Conservation (phyloP, 2,797 vertebrate species). For the Atherinosoma microstoma region DNA sequence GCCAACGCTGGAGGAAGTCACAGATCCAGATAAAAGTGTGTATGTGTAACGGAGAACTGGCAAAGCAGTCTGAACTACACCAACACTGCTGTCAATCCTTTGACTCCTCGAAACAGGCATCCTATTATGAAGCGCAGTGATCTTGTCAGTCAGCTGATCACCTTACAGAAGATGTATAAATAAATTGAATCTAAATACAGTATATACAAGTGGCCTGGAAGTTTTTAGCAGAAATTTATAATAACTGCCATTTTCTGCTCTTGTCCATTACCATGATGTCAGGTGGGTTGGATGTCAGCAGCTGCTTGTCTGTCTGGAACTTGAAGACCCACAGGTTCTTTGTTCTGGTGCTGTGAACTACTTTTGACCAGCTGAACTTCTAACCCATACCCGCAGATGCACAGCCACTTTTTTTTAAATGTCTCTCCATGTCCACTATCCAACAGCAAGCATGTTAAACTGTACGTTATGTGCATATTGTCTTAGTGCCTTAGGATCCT, state of each 20-base stretch:
- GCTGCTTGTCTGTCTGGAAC: background rate
- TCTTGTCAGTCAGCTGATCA: constrained; percentile 12
- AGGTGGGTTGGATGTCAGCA: background rate
- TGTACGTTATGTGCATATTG: background rate
- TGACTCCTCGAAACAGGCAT: background rate
- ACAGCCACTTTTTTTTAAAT: background rate
- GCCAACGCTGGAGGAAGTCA: no score
- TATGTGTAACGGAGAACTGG: no score
- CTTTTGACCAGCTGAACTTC: background rate
- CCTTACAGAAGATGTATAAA: background rate
- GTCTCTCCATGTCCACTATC: background rate
- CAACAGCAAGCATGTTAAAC: background rate
- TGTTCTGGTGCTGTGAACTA: background rate
- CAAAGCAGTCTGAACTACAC: background rate
- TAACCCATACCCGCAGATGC: background rate
- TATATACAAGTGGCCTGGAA: background rate
- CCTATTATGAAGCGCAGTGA: background rate
- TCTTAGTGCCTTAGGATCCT: no score
- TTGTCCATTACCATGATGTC: background rate
- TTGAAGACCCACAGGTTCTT: background rate
- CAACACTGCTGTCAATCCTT: background rate
- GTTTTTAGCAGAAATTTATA: background rate
- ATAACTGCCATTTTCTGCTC: background rate
- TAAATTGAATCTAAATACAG: background rate
- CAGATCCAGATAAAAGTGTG: no score